Percentiles rank a stretch among this genome's conserved stretches.
phyloP scores from a whole-genome alignment of 2,113 vertebrate species.

The Grammomys surdaster region DNA sequence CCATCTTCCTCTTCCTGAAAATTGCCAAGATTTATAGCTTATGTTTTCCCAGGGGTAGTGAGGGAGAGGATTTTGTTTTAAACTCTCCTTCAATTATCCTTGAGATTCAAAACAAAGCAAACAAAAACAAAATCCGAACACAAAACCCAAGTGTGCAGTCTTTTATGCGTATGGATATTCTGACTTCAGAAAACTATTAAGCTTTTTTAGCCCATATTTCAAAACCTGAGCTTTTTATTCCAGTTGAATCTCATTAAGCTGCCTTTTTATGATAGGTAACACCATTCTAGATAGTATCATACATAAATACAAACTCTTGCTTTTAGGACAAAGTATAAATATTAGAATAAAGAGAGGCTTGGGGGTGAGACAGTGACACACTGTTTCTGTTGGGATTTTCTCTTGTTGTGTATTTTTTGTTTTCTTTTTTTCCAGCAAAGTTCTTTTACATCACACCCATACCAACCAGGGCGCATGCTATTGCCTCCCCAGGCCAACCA shows the following conservation, averaged over 20 bases:
- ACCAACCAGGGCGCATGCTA: no score
- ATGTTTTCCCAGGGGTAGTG: background rate
- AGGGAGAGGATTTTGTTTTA: background rate
- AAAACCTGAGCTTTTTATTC: background rate
- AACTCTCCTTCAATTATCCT: no score
- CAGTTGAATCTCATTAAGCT: background rate
- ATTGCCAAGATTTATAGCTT: background rate
- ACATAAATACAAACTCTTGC: background rate
- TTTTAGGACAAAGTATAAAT: background rate
- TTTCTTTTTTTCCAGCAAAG: background rate
- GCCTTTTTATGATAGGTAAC: background rate
- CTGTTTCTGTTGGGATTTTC: background rate
- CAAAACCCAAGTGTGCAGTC: background rate
- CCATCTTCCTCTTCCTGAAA: background rate
- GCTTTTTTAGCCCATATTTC: background rate
- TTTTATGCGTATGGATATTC: background rate
- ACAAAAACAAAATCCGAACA: background rate
- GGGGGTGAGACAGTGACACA: background rate
- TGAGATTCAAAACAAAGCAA: background rate
- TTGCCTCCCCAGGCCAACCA: background rate
- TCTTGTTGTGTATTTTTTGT: no score
- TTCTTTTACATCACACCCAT: background rate
- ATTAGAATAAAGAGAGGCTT: background rate
- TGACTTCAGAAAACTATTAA: slow-evolving; percentile 13
- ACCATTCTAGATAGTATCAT: background rate